Percentiles rank a stretch among this genome's conserved stretches.
Conservation (phyloP, 1,140 invertebrate species). For the Pseudomyrmex concolor region DNA sequence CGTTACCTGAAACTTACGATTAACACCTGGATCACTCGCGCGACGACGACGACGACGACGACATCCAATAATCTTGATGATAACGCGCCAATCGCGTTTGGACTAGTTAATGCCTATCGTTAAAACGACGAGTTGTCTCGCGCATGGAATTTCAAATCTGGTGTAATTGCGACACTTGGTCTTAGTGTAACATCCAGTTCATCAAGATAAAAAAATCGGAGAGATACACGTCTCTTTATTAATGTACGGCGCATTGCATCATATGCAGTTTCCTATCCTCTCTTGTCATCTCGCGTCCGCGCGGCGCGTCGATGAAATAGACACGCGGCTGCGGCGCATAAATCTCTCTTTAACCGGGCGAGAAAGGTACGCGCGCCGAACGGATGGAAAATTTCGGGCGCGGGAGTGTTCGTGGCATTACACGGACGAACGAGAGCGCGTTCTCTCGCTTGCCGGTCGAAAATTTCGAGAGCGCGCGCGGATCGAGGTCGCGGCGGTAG, state of each 20-base stretch:
- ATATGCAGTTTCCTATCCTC: background rate
- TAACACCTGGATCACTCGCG: conserved; percentile 12
- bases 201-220: conserved; percentile 5
- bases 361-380: conserved; percentile 25
- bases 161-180: background rate
- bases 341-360: conserved; percentile 47
- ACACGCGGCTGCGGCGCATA: conserved; percentile 21
- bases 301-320: conserved; percentile 33
- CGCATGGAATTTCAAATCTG: background rate
- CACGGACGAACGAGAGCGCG: conserved; percentile 31
- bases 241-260: conserved; percentile 9
- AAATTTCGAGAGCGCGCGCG: conserved; percentile 61
- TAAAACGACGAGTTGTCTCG: background rate
- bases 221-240: conserved; percentile 15
- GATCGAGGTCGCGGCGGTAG: conserved; percentile 51
- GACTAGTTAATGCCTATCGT: conserved; percentile 21
- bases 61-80: conserved; percentile 5
- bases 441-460: conserved; percentile 39
- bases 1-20: conserved; percentile 45
- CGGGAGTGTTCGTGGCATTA: conserved; percentile 51
- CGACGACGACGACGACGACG: background rate
- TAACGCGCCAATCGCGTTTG: background rate
- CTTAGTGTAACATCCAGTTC: background rate
- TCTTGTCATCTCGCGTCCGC: background rate
- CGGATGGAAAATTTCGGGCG: conserved; percentile 37